These are phyloP conservation scores for Bedellia somnulentella DNA, from an alignment of 2,888 invertebrate species.

Conservation along the genomic window DNA sequence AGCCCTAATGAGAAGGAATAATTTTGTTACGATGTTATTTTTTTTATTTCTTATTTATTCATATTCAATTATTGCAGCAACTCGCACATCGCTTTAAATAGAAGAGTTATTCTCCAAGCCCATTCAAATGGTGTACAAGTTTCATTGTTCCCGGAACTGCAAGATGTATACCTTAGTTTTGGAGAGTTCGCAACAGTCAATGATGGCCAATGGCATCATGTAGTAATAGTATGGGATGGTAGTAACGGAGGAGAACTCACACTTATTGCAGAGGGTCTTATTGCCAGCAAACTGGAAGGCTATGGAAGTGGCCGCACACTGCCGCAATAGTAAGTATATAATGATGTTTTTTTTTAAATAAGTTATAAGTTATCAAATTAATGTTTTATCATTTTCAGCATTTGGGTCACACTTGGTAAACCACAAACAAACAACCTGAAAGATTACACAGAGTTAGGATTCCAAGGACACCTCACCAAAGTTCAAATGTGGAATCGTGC, in stretches of 20 bases:
- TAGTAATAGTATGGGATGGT: conserved; percentile 94
- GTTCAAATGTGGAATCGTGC: conserved; percentile 94
- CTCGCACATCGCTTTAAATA: conserved; percentile 74
- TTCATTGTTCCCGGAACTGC: conserved; percentile 83
- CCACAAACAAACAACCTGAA: conserved; percentile 81
- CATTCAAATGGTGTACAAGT: conserved; percentile 93
- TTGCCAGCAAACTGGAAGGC: conserved; percentile 89
- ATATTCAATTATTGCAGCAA: conserved; percentile 54
- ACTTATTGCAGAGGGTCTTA: conserved; percentile 92
- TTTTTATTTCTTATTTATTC: conserved; percentile 1
- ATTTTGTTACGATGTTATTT: not conserved
- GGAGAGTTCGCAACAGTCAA: conserved; percentile 91
- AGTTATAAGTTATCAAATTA: not conserved
- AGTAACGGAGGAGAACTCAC: conserved; percentile 82
- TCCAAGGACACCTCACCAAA: conserved; percentile 93
- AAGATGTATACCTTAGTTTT: conserved; percentile 88
- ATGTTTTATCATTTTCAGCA: conserved; percentile 53
- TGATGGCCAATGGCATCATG: conserved; percentile 96
- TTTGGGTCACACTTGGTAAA: conserved; percentile 90
- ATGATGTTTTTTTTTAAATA: not conserved
- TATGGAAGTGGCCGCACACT: conserved; percentile 82
- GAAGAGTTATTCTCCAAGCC: conserved; percentile 84
- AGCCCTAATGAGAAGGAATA: not conserved
- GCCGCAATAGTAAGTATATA: conserved; percentile 74
- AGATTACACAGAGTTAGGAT: conserved; percentile 85